Percentiles rank a stretch among this genome's conserved stretches.
Evolutionary conservation across 2,113 vertebrate genomes (phyloP).

Genomic region (Xyrauchen texanus): DNA sequence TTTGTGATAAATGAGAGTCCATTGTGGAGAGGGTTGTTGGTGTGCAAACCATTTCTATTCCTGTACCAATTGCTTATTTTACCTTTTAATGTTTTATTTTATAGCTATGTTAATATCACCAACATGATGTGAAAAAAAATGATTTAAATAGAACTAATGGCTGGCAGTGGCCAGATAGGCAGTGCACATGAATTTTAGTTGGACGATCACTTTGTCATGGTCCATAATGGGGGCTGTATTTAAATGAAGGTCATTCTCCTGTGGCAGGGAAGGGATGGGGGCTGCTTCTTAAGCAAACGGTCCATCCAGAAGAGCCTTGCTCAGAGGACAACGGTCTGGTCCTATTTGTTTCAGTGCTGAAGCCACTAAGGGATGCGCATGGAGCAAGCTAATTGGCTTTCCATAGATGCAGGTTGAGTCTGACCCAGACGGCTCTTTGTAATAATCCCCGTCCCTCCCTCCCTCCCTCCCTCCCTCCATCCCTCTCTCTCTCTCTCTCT

Average conservation of each 20-base stretch:
- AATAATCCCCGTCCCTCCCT: constrained; percentile 43
- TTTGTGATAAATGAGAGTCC: constrained; percentile 73
- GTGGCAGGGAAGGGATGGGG: constrained; percentile 29
- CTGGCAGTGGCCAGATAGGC: neutral
- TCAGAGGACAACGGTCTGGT: constrained; percentile 31
- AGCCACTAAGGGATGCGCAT: constrained; percentile 18
- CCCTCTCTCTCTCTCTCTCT: neutral
- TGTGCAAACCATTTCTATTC: neutral
- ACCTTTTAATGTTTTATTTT: constrained; percentile 29
- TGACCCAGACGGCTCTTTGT: constrained; percentile 47
- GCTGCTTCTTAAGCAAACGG: constrained; percentile 50
- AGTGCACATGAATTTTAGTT: neutral
- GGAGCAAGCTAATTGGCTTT: constrained; percentile 55
- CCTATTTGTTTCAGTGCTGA: neutral
- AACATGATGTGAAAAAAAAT: constrained; percentile 14
- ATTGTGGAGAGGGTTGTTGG: constrained; percentile 50
- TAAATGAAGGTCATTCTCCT: constrained; percentile 38
- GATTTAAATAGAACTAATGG: constrained; percentile 18
- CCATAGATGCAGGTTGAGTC: constrained; percentile 49
- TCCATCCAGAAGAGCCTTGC: constrained; percentile 48
- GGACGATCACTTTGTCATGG: constrained; percentile 12
- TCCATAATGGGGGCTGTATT: constrained; percentile 34
- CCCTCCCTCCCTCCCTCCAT: constrained; percentile 11
- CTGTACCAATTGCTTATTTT: constrained; percentile 7
- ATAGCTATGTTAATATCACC: constrained; percentile 3